These are phyloP conservation scores for Telenomus remus DNA, from an alignment of 1,140 invertebrate genomes.

Conservation along the genomic window DNA sequence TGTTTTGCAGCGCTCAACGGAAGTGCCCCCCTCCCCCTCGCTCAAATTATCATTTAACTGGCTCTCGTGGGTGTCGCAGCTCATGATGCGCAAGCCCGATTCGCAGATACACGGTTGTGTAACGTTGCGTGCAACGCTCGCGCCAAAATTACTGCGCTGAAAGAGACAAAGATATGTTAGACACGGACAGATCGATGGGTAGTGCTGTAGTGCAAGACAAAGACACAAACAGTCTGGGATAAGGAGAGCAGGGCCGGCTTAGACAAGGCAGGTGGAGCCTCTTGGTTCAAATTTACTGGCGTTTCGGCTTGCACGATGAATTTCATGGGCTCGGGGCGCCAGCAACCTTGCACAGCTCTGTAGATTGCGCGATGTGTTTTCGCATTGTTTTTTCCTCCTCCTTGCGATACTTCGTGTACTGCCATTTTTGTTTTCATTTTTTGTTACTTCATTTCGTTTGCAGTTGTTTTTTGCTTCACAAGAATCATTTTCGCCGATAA, in stretches of 20 bases:
- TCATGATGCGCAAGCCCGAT: slow-evolving; percentile 57
- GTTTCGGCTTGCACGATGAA: slow-evolving; percentile 58
- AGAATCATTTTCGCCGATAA: slow-evolving; percentile 26
- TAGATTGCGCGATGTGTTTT: slow-evolving; percentile 48
- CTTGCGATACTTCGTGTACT: too few relatives aligned
- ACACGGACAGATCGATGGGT: slow-evolving; percentile 20
- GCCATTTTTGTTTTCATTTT: too few relatives aligned
- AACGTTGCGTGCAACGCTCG: slow-evolving; percentile 46
- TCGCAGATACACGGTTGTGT: slow-evolving; percentile 56
- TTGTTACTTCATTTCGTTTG: too few relatives aligned
- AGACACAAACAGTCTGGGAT: slow-evolving; percentile 11
- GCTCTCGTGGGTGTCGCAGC: slow-evolving; percentile 51
- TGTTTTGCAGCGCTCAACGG: slow-evolving; percentile 50
- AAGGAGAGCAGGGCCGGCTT: slow-evolving; percentile 56
- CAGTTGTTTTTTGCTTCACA: slow-evolving; percentile 30
- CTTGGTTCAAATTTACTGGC: slow-evolving; percentile 60
- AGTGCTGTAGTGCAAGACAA: slow-evolving; percentile 16
- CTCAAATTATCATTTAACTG: slow-evolving; percentile 49
- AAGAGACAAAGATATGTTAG: slow-evolving; percentile 26
- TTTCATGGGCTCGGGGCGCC: slow-evolving; percentile 61
- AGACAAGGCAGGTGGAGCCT: slow-evolving; percentile 60
- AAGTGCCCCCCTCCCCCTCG: slow-evolving; percentile 35
- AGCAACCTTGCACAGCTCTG: slow-evolving; percentile 37
- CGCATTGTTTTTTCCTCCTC: slow-evolving; percentile 33
- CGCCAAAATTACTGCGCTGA: slow-evolving; percentile 36